Evolutionary conservation across 2,113 vertebrate genomes (phyloP).

Genomic region (Python bivittatus): DNA sequence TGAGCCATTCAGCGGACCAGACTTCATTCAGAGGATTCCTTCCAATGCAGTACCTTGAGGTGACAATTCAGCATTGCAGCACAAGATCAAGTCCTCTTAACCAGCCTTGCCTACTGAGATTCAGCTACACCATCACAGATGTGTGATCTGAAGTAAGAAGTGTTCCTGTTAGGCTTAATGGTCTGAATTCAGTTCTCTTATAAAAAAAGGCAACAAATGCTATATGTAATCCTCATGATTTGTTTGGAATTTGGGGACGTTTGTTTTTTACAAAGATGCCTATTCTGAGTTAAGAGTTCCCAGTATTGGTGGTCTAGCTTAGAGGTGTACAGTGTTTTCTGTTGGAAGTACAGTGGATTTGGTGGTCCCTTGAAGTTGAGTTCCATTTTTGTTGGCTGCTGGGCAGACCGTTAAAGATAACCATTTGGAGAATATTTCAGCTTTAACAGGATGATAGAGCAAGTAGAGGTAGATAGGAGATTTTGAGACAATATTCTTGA

Average conservation of each 20-base stretch:
- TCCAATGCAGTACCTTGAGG: fast-evolving
- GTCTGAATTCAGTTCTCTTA: slow-evolving; percentile 23
- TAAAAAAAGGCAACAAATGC: slow-evolving; percentile 23
- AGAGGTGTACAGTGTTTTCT: background rate
- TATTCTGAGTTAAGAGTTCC: slow-evolving; percentile 1
- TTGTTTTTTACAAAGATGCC: background rate
- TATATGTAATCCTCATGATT: slow-evolving; percentile 11
- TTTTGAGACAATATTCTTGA: background rate
- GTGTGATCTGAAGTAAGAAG: slow-evolving; percentile 1
- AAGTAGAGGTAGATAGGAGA: background rate
- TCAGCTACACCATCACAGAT: background rate
- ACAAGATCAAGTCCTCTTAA: slow-evolving; percentile 4
- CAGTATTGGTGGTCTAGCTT: background rate
- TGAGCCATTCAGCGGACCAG: background rate
- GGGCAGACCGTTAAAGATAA: background rate
- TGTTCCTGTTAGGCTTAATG: background rate
- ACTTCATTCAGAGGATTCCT: background rate
- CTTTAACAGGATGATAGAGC: background rate
- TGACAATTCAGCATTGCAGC: background rate
- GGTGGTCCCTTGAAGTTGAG: background rate
- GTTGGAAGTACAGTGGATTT: background rate
- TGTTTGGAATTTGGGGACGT: background rate
- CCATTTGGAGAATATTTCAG: fast-evolving
- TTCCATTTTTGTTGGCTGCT: background rate
- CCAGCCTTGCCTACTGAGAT: slow-evolving; percentile 2